Evolutionary conservation across 2,113 vertebrate genomes (phyloP), one percentile per base, ranked within the genome.

Genomic region (Spilogale gracilis): DNA sequence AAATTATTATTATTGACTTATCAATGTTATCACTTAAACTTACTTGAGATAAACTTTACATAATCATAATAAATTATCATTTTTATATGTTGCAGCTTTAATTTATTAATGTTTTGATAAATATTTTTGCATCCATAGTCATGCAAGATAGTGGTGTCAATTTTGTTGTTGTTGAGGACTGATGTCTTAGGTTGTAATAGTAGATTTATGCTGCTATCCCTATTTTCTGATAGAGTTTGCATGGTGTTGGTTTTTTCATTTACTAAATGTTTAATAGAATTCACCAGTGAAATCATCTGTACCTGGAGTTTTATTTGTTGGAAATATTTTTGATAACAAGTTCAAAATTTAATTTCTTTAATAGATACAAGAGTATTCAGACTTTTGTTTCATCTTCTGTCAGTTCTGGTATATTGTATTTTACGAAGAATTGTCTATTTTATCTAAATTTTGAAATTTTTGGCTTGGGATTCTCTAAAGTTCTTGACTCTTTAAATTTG

Each of bases 221-320:
- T 82, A 18, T 74, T 43, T 94, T 83, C 65, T 83, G 18, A n/a
- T 54, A 58, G 13, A 69, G 27, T 80, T 80, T 88, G 38, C 38
- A 52, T 87, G 78, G 48, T 88, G 14, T 50, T 45, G 5, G 13
- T 90, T 38, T 88, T 67, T 87, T 94, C 38, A 65, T 30, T 65
- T 54, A 76, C 17, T 65, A 93, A 82, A 32, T 88, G 50, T 56
- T 87, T 94, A 79, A 45, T 67, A 79, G 83, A 94, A 56, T 48
- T 79, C 6, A 50, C 4, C 21, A 60, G 17, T 81, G 54, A 88
- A 87, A 50, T 65, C 3, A 67, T 25, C 45, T 67, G 54, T 38
- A 30, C 14, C 30, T 88, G 6, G 52, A 38, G 32, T 43, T 81
- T 71, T 89, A 9, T 27, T 89, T 89, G 13, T 27, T 89, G 17